Conservation (phyloP, 92 coral and sea anemone genomes). For the Phenganax marumi region DNA sequence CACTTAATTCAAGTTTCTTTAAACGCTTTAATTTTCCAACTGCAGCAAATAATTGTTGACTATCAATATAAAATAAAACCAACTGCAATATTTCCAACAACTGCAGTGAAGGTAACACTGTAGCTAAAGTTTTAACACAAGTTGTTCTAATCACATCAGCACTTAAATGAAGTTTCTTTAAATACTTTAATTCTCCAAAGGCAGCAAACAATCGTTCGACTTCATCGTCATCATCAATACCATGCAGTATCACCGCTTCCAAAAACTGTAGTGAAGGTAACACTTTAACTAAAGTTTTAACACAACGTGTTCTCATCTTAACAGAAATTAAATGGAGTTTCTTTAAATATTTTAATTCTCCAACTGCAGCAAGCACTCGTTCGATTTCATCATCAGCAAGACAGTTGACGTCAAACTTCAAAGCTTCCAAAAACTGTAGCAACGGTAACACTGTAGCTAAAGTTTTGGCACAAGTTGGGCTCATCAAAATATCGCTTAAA, state of each 20-base stretch:
- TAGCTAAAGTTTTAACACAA: no score
- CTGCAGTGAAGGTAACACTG: no score
- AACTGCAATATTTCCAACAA: no score
- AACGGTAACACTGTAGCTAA: slow-evolving; percentile 11
- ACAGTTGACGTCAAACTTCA: neutral
- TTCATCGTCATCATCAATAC: neutral
- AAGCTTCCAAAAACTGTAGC: neutral
- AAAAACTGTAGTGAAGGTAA: slow-evolving; percentile 23
- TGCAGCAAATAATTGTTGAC: no score
- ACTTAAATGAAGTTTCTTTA: no score
- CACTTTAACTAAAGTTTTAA: slow-evolving; percentile 1
- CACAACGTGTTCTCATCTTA: neutral
- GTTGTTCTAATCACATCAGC: no score
- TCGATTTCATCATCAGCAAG: neutral
- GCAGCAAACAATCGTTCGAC: neutral
- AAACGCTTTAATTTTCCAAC: no score
- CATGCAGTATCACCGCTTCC: neutral
- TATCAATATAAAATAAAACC: no score
- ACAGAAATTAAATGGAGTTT: neutral
- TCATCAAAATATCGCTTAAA: neutral
- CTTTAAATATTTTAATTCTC: slow-evolving; percentile 4
- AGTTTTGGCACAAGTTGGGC: neutral
- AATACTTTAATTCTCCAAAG: no score
- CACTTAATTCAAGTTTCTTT: no score
- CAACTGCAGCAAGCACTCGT: neutral